Evolutionary conservation across 1,140 invertebrate genomes (phyloP), one percentile per base, ranked within the genome.

Genomic region (Papilio dardanus): DNA sequence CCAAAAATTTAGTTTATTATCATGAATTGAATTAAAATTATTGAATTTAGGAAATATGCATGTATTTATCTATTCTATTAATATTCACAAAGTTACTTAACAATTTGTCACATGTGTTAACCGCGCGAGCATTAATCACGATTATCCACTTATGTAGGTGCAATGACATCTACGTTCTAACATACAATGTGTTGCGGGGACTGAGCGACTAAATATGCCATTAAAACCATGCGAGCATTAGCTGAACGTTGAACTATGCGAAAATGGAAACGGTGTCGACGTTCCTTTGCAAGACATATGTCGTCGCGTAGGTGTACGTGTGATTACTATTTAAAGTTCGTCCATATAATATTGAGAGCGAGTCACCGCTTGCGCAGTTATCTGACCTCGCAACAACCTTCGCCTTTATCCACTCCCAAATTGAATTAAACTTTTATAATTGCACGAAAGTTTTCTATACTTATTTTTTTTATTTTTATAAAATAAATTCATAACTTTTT

Each of bases 321-420:
- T 21, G 35, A 73, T 54, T 73, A 30, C 30, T 54, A 73, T 54
- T 54, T 73, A 58, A 73, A 73, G 71, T 73, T 73, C 14, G 71
- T 40, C 35, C 46, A 73, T 33, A 58, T 35, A 35, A 73, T 73
- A 73, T 33, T 33, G 42, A 73, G 74, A 79, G 24, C 74, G 76
- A 79, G 76, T 77, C 77, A 74, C 78, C 79, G 62, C 81, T 82
- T 81, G 86, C 83, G 87, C 87, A 85, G 87, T 89, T 86, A 88
- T 74, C 67, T 86, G 88, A 89, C 89, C 89, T 91, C 86, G 85
- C 71, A 66, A 33, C 76, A 86, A 80, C 88, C 87, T 88, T 91
- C 86, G 87, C 85, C 83, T 86, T 87, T 88, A n/a, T 54, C 83
- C 82, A 74, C 76, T 74, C 74, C 82, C 81, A 85, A 82, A 82